A percentile compares a stretch with the other conserved stretches of the same genome.
Conservation (phyloP, 2,113 vertebrate genomes). For the Abramis brama region DNA sequence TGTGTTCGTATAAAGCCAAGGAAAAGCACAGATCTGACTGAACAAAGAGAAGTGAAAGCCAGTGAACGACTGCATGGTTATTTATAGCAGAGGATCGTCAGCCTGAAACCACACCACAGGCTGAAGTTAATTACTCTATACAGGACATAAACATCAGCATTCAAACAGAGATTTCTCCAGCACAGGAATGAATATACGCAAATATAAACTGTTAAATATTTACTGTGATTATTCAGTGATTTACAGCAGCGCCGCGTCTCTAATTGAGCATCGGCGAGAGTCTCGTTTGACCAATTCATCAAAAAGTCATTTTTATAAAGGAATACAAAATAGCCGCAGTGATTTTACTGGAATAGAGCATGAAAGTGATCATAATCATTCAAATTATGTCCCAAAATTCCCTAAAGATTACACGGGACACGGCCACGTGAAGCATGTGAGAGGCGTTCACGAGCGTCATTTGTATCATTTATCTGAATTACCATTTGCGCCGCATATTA, state of each 20-base stretch:
- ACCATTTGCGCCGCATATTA: background rate
- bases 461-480: background rate
- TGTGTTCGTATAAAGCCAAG: background rate
- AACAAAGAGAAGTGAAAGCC: background rate
- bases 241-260: background rate
- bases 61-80: background rate
- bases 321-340: background rate
- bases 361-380: slow-evolving; percentile 16
- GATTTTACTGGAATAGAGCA: background rate
- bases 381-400: slow-evolving; percentile 26
- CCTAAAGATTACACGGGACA: slow-evolving; percentile 17
- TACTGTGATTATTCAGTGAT: slow-evolving; percentile 2
- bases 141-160: background rate
- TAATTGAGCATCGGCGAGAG: background rate
- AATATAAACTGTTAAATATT: slow-evolving; percentile 20
- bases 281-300: background rate
- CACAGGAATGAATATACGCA: background rate
- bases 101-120: background rate
- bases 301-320: slow-evolving; percentile 9
- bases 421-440: background rate
- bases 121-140: background rate
- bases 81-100: background rate
- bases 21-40: background rate
- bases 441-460: background rate
- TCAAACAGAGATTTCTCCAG: background rate